phyloP scores from a whole-genome alignment of 30 jellyfish, hydroid and myxozoan species.

The Pseudorhiza aurosa region DNA sequence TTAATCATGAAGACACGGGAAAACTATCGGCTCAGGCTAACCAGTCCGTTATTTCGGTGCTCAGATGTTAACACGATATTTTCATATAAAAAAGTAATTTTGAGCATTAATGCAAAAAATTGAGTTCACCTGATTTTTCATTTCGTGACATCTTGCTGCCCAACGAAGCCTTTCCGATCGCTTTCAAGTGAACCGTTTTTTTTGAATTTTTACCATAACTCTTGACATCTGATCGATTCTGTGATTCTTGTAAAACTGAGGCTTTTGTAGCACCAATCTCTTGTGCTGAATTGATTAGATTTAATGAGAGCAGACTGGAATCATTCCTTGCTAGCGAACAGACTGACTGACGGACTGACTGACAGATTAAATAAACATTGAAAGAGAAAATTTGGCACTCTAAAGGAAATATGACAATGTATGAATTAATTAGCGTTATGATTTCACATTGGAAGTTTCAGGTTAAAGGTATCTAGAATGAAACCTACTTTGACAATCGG shows the following conservation, averaged over 20 bases:
- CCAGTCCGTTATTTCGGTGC: no score
- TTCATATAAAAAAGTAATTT: no score
- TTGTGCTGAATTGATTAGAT: no score
- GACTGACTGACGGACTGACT: no score
- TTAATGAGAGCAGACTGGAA: no score
- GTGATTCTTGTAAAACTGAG: not conserved
- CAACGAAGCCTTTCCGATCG: constrained; percentile 41
- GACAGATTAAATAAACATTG: not conserved
- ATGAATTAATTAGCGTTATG: not conserved
- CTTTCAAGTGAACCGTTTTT: constrained; percentile 32
- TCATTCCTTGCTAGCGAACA: no score
- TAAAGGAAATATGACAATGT: not conserved
- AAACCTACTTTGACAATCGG: no score
- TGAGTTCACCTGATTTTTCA: constrained; percentile 2
- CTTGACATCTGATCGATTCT: not conserved
- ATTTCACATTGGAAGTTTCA: not conserved
- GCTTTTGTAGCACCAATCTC: no score
- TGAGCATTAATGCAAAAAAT: not conserved
- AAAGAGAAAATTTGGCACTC: not conserved
- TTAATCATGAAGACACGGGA: no score
- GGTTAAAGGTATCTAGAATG: constrained; percentile 11
- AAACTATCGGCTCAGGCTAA: no score
- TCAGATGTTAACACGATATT: no score
- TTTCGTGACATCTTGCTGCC: constrained; percentile 5
- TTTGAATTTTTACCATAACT: not conserved